Base-by-base conservation (phyloP, 2,888 invertebrate genomes). In the Platerodrilus igneus region DNA sequence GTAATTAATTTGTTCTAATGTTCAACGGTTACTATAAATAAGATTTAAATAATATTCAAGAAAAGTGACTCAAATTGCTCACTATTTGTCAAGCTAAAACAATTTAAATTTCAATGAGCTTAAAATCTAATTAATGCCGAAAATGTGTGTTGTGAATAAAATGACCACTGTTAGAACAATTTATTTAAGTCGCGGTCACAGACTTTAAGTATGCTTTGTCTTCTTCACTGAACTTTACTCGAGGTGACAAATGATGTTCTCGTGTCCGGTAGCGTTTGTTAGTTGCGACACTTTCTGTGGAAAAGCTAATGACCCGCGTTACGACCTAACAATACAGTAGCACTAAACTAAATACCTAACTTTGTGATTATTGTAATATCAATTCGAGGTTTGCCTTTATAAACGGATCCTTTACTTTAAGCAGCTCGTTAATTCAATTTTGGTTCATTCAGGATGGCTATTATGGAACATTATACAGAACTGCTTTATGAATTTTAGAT, bases 241-340 rank as follows among this genome's bases (percentile, higher is more conserved):
- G 26, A 38, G 41, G 50, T 56, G 58, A 56, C 57, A 57, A 57
- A 59, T 58, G 58, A 57, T 47, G 47, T 48, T 49, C 44, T 48
- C 38, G 48, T 54, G 55, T 52, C 55, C 55, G 54, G 56, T 54
- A 52, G 52, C 41, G 44, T 52, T 51, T n/a, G n/a, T n/a, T n/a
- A n/a, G n/a, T n/a, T 47, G 48, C 53, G 50, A 57, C 58, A 58
- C 55, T 57, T 59, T 58, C 55, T 55, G 56, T 54, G 55, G 54
- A 49, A 44, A 46, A 57, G 53, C 53, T 56, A 60, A 57, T 56
- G 56, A 57, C 52, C 53, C 52, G 50, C 51, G 49, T 49, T 35
- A 43, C 32, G 21, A 39, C 39, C 30, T 53, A 55, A 45, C 45
- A 47, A 16, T 22, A 33, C 20, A 18, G 28, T 30, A 37, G 17